phyloP scores from a whole-genome alignment of 2,113 vertebrate genomes.

The Lipotes vexillifer region DNA sequence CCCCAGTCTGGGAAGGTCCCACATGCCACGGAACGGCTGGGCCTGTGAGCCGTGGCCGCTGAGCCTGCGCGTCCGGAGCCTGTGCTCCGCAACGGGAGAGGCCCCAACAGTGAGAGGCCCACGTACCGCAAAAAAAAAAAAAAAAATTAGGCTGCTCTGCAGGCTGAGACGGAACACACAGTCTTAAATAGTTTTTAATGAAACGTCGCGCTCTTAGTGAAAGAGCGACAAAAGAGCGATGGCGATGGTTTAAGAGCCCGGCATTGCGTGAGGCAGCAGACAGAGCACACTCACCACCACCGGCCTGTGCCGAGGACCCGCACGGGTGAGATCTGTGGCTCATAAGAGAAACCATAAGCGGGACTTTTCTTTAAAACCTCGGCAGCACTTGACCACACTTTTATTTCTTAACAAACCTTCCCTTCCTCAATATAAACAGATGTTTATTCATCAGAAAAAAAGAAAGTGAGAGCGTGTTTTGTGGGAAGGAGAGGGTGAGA shows the following conservation, averaged over 20 bases:
- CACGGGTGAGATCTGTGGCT: background rate
- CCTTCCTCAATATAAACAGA: background rate
- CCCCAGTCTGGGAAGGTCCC: too few species aligned
- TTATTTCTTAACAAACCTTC: background rate
- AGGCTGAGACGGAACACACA: background rate
- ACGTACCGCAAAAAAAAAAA: too few species aligned
- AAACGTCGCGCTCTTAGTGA: background rate
- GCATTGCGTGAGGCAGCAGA: background rate
- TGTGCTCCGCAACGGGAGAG: too few species aligned
- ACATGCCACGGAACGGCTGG: too few species aligned
- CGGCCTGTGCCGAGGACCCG: rapidly evolving
- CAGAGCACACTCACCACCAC: rapidly evolving
- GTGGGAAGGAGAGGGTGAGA: background rate
- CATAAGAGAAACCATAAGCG: rapidly evolving
- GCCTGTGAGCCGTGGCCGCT: too few species aligned
- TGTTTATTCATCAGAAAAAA: background rate
- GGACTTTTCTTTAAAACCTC: background rate
- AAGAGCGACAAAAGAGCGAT: background rate
- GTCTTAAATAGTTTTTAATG: background rate
- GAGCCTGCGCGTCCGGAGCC: too few species aligned
- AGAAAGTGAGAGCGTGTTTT: background rate
- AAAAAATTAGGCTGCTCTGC: background rate
- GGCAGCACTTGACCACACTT: background rate
- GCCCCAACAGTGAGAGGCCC: too few species aligned
- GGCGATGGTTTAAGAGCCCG: background rate